Base-by-base conservation (phyloP, 2,113 vertebrate genomes). In the Gymnarchus niloticus region DNA sequence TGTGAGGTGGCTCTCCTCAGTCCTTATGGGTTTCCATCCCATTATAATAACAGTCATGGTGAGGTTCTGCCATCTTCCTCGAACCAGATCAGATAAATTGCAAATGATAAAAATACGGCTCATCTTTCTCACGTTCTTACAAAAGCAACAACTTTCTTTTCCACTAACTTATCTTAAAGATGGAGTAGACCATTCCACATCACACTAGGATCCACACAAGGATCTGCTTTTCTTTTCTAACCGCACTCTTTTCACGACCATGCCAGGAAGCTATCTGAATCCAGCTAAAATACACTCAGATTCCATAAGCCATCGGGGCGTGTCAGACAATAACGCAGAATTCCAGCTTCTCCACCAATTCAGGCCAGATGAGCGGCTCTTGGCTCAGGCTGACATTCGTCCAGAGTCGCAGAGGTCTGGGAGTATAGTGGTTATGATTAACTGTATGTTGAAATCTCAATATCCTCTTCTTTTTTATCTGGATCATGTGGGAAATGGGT, bases 351-450 rank as follows among this genome's bases (percentile, higher is more conserved):
- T 41, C 84, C 48, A 9, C 21, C 76, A 41, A 76, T 44, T 56
- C 28, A 23, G 65, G 61, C 83, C 83, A 83, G 14, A 48, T 19
- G 37, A 48, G 56, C 21, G 81, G 7, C 56, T 28, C n/a, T n/a
- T 28, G 28, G 46, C 59, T 10, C 5, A 46, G 8, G 44, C 5
- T 19, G 8, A 14, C 19, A 46, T 21, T 9, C 17, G 41, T 80
- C 44, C 23, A 25, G 33, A 65, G 12, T 25, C 21, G 37, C 49
- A 23, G 28, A 44, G 25, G 48, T 44, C 33, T 54, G 28, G 21
- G 51, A 51, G 28, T 56, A n/a, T 85, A 85, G 84, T 85, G 84
- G 84, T 85, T 56, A 69, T 33, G 23, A 69, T 85, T 37, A 1
- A 52, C 12, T 84, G 48, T 19, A 84, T 84, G 17, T n/a, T 61